Base-by-base conservation (phyloP, 2,888 invertebrate genomes). In the Brachyopa scutellaris region DNA sequence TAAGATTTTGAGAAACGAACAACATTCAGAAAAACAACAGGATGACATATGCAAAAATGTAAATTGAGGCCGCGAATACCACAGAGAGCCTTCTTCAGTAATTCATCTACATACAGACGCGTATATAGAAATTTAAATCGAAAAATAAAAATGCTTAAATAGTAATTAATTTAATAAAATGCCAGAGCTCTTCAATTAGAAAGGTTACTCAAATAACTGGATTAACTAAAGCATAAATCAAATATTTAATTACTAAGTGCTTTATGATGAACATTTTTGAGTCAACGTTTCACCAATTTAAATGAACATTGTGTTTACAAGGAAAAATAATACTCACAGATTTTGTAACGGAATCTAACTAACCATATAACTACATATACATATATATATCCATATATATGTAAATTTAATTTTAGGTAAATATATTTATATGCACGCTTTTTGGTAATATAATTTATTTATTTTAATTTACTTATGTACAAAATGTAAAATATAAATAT, bases 351-450 rank as follows among this genome's bases (percentile, higher is more conserved):
- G 40, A 57, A 64, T 70, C 47, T 70, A 15, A 76, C 61, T 76
- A 76, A 76, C 64, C 26, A 69, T 8, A 45, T 61, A 77, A 55
- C 69, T 55, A 26, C 53, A 61, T 49, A 13, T 36, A 40, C 19
- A 42, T 53, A 53, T 36, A 64, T 19, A 5, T 33, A n/a, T n/a
- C 9, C 8, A 45, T 17, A 33, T 23, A 4, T 13, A 42, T 49
- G n/a, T n/a, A n/a, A n/a, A 42, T 40, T 69, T 38, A 29, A 64
- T 33, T 57, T 47, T 82, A 82, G 72, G 82, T 82, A 77, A 77
- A 77, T 72, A 21, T 36, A 26, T 23, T 51, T 51, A 17, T 29
- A 3, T 51, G 67, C 76, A 67, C 45, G 36, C 13, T 53, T 13
- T 38, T 23, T 13, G 9, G 2, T 49, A n/a, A n/a, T n/a, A n/a